Base-by-base conservation (phyloP, 2,113 vertebrate species). In the Scomber colias region DNA sequence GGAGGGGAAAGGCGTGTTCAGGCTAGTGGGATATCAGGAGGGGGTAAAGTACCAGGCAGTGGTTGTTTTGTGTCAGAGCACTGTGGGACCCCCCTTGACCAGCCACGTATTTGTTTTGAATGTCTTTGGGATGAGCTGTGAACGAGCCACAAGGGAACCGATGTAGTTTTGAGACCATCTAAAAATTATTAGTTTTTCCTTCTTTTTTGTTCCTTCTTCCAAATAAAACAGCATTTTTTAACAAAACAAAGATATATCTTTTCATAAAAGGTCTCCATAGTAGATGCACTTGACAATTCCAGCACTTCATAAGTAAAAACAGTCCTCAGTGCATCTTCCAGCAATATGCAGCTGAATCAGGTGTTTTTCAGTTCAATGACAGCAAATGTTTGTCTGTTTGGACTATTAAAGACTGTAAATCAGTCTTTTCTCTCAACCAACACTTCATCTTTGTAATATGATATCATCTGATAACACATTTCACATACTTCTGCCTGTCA, bases 41-140 rank as follows among this genome's bases (percentile, higher is more conserved):
- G 89, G 90, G 92, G 77, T 86, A 84, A 92, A 87, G 87, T 91
- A 90, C 85, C 89, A 90, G 89, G 83, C 83, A 81, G 60, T 82
- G 83, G 82, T 85, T 87, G 83, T 89, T 88, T 91, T 91, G 82
- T 92, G 79, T 85, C 16, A 59, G 68, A 77, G 64, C 71, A 71
- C 84, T 10, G 27, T 81, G 75, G 63, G 74, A 78, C 66, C 63
- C 75, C 24, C 24, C 68, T 49, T 49, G 45, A 81, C 75, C 80
- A 67, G 73, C 59, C 79, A 54, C 84, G 72, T 80, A 79, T 84
- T 88, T 81, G 71, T 80, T 87, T 77, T 77, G 79, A 91, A 92
- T 85, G 86, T 86, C 54, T 63, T 50, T 67, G 70, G 63, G 79
- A 92, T 83, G 91, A 90, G 84, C 61, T 67, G 53, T 68, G 77